Conservation (phyloP, 2,888 invertebrate species). For the Dioctria linearis region DNA sequence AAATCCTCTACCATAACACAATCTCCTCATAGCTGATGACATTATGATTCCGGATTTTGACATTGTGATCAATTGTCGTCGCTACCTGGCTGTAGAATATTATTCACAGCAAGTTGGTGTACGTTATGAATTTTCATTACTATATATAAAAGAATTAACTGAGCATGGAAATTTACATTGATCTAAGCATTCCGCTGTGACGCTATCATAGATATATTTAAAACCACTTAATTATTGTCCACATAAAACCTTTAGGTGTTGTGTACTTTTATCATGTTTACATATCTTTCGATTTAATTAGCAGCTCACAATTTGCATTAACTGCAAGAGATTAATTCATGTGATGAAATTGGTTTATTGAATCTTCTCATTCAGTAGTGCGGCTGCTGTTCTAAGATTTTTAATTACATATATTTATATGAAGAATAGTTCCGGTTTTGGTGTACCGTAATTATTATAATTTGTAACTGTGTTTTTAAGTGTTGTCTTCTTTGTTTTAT, state of each 20-base stretch:
- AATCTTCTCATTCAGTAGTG: constrained; percentile 1
- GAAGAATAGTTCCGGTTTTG: constrained; percentile 26
- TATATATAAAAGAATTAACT: neutral
- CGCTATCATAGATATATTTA: constrained; percentile 43
- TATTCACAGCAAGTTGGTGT: neutral
- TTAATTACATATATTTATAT: constrained; percentile 17
- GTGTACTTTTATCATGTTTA: constrained; percentile 37
- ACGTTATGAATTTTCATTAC: neutral
- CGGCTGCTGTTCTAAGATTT: neutral
- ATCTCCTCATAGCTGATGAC: neutral
- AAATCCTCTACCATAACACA: neutral
- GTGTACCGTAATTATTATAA: neutral
- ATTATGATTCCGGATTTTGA: constrained; percentile 25
- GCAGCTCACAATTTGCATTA: constrained; percentile 33
- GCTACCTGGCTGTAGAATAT: neutral
- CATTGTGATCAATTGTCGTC: constrained; percentile 18
- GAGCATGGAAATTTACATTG: too few species aligned
- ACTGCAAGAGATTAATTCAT: constrained; percentile 34
- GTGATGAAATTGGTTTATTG: constrained; percentile 33
- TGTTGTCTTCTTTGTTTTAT: too few species aligned
- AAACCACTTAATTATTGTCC: constrained; percentile 30
- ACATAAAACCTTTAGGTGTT: constrained; percentile 21
- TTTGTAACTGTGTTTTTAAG: too few species aligned
- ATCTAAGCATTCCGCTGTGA: neutral
- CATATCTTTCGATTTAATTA: constrained; percentile 32